Conservation (phyloP, 2,797 vertebrate genomes). For the Liparis tanakae region DNA sequence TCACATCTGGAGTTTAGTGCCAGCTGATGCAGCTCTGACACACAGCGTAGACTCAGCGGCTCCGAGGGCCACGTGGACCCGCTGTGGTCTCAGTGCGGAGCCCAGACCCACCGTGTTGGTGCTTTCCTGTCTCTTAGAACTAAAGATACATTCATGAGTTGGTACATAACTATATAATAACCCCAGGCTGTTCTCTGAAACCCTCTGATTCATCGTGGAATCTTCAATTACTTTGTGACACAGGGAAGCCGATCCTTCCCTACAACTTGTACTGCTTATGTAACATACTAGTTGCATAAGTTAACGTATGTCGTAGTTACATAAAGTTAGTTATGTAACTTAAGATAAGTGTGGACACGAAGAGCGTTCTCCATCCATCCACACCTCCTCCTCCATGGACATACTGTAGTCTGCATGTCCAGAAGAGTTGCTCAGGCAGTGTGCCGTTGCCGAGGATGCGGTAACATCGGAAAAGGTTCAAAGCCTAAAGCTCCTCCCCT, state of each 20-base stretch:
- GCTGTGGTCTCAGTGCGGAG: constrained; percentile 32
- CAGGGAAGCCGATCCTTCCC: background rate
- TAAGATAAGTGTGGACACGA: background rate
- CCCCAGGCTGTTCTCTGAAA: constrained; percentile 1
- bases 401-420: background rate
- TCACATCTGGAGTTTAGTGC: constrained; percentile 29
- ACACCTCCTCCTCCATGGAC: background rate
- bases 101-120: constrained; percentile 14
- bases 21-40: constrained; percentile 20
- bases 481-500: background rate
- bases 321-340: background rate
- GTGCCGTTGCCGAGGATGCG: background rate
- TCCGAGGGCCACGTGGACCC: background rate
- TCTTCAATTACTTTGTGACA: constrained; percentile 12
- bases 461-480: background rate
- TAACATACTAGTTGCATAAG: background rate
- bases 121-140: constrained; percentile 12
- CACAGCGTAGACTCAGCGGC: constrained; percentile 4
- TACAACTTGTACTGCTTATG: background rate
- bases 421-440: background rate
- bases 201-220: constrained; percentile 6
- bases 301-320: background rate
- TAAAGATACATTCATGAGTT: constrained; percentile 4
- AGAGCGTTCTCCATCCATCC: background rate
- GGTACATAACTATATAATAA: constrained; percentile 44